Evolutionary conservation across 2,888 invertebrate genomes (phyloP), one percentile per base, ranked within the genome.

Genomic region (Andricus curvator): DNA sequence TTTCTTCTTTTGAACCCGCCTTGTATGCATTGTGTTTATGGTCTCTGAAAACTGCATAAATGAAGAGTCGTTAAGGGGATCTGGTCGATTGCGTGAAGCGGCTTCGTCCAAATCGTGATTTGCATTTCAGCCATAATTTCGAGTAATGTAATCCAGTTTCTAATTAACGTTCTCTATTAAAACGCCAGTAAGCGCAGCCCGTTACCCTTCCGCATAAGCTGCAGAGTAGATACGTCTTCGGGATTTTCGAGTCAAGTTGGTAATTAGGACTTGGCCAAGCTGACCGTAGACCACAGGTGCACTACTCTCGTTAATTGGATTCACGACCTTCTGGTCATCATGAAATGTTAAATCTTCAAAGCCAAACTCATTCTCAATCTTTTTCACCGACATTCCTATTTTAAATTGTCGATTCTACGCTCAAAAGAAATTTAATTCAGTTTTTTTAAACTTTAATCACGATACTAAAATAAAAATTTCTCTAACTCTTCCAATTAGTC

Each of bases 221-320:
- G 51, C 20, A 1, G 33, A 51, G 29, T 56, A 56, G 74, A 74
- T 74, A n/a, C n/a, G 33, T 74, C 56, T 74, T 74, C 51, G 15
- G 74, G 74, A 74, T 48, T 74, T 74, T 74, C 56, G 74, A 74
- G 51, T 74, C 33, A 51, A 56, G 33, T 51, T n/a, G 74, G 56
- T 51, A 74, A 74, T 74, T 74, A 74, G 74, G 74, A 33, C 33
- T 74, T n/a, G 11, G 33, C n/a, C 29, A 15, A 17, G 74, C 51
- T 74, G 74, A 56, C 74, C 74, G 56, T 74, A 56, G 48, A 33
- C 56, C 33, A 13, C 56, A 56, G 33, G 56, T 74, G 74, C 74
- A 33, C 33, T 74, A 74, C 74, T 74, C 56, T 74, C 51, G n/a
- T 74, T 74, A 74, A 74, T 74, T 74, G 56, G 20, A 56, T 33